A percentile compares a stretch with the other conserved stretches of the same genome.
phyloP scores from a whole-genome alignment of 2,113 vertebrate species.

The Chaetops frenatus region DNA sequence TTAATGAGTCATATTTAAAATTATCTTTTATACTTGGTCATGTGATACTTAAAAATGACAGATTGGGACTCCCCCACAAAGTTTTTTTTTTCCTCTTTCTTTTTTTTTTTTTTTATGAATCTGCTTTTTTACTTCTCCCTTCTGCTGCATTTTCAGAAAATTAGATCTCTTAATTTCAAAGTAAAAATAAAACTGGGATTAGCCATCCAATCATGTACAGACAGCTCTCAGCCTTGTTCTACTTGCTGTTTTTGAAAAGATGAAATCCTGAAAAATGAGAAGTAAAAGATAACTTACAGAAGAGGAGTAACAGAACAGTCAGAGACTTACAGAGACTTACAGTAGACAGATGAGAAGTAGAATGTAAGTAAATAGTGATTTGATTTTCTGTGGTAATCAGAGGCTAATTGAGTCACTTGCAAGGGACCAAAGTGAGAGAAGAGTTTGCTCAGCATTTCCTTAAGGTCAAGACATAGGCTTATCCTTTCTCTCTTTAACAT shows the following conservation, averaged over 20 bases:
- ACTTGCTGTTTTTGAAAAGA: background rate
- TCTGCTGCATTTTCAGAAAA: background rate
- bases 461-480: background rate
- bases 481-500: background rate
- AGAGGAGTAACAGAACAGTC: background rate
- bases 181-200: background rate
- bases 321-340: no score
- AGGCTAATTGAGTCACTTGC: background rate
- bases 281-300: background rate
- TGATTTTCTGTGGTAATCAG: background rate
- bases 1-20: background rate
- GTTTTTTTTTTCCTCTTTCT: background rate
- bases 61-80: constrained; percentile 27
- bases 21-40: background rate
- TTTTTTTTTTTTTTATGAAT: background rate
- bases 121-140: constrained; percentile 1
- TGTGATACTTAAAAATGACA: background rate
- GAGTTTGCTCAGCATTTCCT: background rate
- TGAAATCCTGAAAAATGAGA: background rate
- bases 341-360: background rate
- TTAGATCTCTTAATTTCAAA: background rate
- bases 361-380: background rate
- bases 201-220: background rate
- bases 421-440: background rate
- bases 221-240: background rate